Base-by-base conservation (phyloP, 2,113 vertebrate species). In the Podocnemis expansa region DNA sequence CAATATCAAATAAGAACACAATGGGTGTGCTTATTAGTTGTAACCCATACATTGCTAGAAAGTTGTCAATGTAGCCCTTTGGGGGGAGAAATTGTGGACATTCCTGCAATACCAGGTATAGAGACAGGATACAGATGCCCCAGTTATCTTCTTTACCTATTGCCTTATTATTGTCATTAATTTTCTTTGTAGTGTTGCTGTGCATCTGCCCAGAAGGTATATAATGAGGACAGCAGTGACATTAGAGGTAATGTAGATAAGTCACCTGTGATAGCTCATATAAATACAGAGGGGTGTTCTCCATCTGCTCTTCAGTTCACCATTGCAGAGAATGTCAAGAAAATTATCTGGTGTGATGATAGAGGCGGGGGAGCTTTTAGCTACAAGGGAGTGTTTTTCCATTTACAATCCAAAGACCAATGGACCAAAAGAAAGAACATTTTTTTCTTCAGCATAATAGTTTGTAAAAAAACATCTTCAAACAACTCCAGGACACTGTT, bases 1-100 rank as follows among this genome's bases (percentile, higher is more conserved):
- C 80, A 29, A 49, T n/a, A 58, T 45, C 5, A 29, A 6, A 16
- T 11, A 4, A 86, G 49, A 22, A 29, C 41, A 58, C 52, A 5
- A 56, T 0, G 0, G 27, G 49, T 8, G 3, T 3, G 3, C 31
- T 58, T 73, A 6, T 78, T 22, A 49, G 31, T 58, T 31, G 45
- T 1, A 49, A 3, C n/a, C 81, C 51, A 54, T 85, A 38, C 27
- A 4, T 90, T 85, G 47, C 31, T 43, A 1, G 3, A 29, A 3
- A 49, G 43, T 0, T 16, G 25, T 47, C 27, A 49, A 22, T 11
- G 25, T 63, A 84, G 31, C n/a, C 63, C n/a, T 16, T 43, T 49
- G 7, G 3, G 80, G 41, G 55, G 41, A 67, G 19, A 16, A 55
- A 31, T 3, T n/a, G 7, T 1, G 10, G 34, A 41, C 54, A 60